phyloP scores from a whole-genome alignment of 2,113 vertebrate species.

The Fulmarus glacialis region DNA sequence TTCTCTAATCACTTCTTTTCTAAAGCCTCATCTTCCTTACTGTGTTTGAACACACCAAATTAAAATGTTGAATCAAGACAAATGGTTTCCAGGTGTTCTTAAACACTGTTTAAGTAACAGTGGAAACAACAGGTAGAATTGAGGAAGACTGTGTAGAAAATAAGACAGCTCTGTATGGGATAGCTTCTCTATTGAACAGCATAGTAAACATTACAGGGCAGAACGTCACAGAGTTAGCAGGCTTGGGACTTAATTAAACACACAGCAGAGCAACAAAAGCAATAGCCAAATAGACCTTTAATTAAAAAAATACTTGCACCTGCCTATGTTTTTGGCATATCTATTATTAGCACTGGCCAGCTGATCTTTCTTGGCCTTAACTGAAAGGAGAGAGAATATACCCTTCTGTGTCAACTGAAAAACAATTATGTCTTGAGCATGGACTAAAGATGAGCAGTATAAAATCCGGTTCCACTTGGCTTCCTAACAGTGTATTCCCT shows the following conservation, averaged over 20 bases:
- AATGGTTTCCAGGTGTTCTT: not conserved
- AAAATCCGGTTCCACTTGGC: constrained; percentile 15
- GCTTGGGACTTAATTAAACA: not conserved
- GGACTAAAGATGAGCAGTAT: not conserved
- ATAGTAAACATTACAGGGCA: not conserved
- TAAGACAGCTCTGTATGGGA: not conserved
- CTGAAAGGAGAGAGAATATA: not conserved
- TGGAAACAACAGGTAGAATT: not conserved
- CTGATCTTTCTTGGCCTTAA: not conserved
- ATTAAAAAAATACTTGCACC: not conserved
- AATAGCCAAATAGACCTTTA: not conserved
- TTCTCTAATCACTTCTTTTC: not conserved
- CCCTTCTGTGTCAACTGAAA: not conserved
- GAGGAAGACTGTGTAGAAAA: not conserved
- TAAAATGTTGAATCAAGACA: not conserved
- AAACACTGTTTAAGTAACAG: not conserved
- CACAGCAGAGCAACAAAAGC: not conserved
- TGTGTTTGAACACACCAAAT: not conserved
- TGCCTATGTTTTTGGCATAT: not conserved
- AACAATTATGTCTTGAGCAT: not conserved
- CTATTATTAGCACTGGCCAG: not conserved
- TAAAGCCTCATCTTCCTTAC: not conserved
- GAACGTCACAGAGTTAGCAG: not conserved
- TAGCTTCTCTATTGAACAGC: not conserved
- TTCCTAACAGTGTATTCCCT: not conserved